phyloP scores from a whole-genome alignment of 2,797 vertebrate species.

The Poeciliopsis gracilis region DNA sequence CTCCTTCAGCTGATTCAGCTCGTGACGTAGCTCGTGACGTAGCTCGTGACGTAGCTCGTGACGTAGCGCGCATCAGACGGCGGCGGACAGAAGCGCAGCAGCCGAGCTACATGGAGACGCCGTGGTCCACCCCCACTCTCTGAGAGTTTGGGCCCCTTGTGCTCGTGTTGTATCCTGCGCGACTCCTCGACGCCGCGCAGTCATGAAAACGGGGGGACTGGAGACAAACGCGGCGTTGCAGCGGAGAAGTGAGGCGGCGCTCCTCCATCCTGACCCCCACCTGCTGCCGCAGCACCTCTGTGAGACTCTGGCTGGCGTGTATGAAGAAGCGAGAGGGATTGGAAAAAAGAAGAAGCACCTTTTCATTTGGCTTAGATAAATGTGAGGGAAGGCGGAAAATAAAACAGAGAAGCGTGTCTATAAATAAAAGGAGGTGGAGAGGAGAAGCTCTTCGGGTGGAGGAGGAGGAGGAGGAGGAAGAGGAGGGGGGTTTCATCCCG shows the following conservation, averaged over 20 bases:
- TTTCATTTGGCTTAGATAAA: conserved; percentile 78
- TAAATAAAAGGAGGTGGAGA: conserved; percentile 69
- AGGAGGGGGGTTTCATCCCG: conserved; percentile 65
- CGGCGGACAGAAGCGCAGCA: conserved; percentile 16
- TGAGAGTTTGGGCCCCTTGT: conserved; percentile 39
- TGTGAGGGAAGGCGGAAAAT: conserved; percentile 23
- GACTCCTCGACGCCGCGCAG: background rate
- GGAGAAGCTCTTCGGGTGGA: conserved; percentile 46
- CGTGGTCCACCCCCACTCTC: conserved; percentile 14
- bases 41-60: background rate
- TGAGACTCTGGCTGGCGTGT: conserved; percentile 45
- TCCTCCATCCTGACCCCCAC: conserved; percentile 21
- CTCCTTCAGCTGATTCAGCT: conserved; percentile 27
- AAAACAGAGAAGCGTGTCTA: conserved; percentile 55
- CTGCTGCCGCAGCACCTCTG: conserved; percentile 34
- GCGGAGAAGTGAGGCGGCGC: conserved; percentile 4
- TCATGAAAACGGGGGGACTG: background rate
- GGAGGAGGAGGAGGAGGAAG: background rate
- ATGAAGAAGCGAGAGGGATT: conserved; percentile 28
- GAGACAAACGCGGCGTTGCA: conserved; percentile 39
- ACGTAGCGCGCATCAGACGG: conserved; percentile 10
- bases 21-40: no score
- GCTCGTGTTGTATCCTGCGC: conserved; percentile 36
- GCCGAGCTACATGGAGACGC: background rate
- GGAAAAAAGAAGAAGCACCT: conserved; percentile 76